phyloP scores from a whole-genome alignment of 2,113 vertebrate genomes.

The Rhinogobius similis region DNA sequence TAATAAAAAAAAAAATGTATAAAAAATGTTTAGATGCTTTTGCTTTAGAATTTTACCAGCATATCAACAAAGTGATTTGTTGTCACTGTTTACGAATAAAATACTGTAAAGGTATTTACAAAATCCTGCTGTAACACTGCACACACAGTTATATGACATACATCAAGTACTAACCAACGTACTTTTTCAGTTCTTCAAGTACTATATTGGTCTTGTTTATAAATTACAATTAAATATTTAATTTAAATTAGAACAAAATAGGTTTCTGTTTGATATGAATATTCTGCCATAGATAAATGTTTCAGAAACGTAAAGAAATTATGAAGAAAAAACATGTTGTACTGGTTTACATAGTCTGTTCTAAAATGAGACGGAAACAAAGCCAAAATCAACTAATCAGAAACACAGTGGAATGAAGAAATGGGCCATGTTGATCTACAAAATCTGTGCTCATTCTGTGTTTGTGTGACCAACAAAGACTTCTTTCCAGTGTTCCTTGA shows the following conservation, averaged over 20 bases:
- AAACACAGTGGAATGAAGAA: slow-evolving; percentile 22
- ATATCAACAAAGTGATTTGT: background rate
- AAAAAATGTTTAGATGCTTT: background rate
- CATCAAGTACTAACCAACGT: too few relatives aligned
- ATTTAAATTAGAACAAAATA: too few relatives aligned
- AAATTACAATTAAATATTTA: too few relatives aligned
- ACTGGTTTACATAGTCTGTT: background rate
- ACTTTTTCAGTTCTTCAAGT: too few relatives aligned
- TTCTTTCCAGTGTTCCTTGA: slow-evolving; percentile 28
- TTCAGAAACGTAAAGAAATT: too few relatives aligned
- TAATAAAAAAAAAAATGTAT: too few relatives aligned
- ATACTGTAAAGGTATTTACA: background rate
- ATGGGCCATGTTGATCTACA: slow-evolving; percentile 45
- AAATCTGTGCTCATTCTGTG: slow-evolving; percentile 43
- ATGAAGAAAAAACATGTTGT: background rate
- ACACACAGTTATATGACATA: too few relatives aligned
- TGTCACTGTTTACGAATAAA: background rate
- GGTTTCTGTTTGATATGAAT: too few relatives aligned
- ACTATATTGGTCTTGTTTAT: too few relatives aligned
- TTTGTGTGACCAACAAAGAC: slow-evolving; percentile 34
- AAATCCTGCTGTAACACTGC: background rate
- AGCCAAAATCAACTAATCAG: slow-evolving; percentile 12
- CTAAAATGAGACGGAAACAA: slow-evolving; percentile 10
- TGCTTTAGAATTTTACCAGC: background rate
- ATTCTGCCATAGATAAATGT: background rate